Conservation (phyloP, 2,888 invertebrate genomes). For the Tryphoninae sp. region DNA sequence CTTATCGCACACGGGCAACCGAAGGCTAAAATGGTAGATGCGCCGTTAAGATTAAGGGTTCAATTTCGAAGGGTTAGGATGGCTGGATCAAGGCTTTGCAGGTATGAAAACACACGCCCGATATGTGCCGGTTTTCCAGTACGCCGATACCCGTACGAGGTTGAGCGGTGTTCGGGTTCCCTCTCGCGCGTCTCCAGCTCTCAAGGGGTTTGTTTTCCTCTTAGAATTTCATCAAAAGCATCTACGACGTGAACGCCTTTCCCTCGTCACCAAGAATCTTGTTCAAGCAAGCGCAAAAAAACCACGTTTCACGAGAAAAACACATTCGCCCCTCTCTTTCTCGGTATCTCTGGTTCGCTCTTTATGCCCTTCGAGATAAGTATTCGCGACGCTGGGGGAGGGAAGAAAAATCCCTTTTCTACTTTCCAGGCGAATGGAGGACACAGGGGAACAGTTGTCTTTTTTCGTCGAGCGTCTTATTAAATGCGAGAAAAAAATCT, state of each 20-base stretch:
- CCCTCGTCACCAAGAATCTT: slow-evolving; percentile 67
- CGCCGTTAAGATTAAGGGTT: slow-evolving; percentile 73
- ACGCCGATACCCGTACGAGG: neutral
- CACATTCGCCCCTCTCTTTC: no score
- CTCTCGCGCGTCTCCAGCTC: slow-evolving; percentile 1
- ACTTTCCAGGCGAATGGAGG: slow-evolving; percentile 30
- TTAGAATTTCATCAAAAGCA: slow-evolving; percentile 7
- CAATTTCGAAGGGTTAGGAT: slow-evolving; percentile 67
- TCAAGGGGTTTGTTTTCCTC: slow-evolving; percentile 12
- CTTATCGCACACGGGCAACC: slow-evolving; percentile 60
- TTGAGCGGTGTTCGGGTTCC: slow-evolving; percentile 8
- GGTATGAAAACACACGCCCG: slow-evolving; percentile 15
- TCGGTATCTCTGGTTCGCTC: neutral
- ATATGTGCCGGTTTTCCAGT: slow-evolving; percentile 10
- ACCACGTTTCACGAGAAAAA: no score
- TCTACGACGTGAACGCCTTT: slow-evolving; percentile 21
- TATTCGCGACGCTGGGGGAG: neutral
- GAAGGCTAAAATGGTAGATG: slow-evolving; percentile 70
- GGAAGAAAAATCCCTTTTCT: slow-evolving; percentile 28
- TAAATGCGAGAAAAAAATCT: slow-evolving; percentile 11
- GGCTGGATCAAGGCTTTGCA: slow-evolving; percentile 26
- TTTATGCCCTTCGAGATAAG: neutral
- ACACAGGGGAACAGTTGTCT: neutral
- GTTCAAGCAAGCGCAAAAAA: slow-evolving; percentile 55
- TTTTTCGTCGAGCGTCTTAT: neutral